These are phyloP conservation scores for Coccyzus lansbergi DNA, from an alignment of 2,797 vertebrate genomes.

Conservation along the genomic window DNA sequence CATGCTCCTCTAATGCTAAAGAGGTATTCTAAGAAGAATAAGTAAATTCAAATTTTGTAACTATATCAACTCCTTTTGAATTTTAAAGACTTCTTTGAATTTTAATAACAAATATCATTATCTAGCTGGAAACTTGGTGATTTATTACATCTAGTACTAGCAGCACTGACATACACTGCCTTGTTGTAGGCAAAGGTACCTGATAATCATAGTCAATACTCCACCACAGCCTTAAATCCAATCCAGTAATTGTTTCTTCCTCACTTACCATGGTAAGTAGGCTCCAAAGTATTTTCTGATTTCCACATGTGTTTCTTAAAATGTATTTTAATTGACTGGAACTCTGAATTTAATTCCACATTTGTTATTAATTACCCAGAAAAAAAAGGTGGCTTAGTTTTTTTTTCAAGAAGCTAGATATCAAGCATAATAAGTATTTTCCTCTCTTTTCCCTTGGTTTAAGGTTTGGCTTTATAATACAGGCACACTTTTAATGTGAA, in stretches of 20 bases:
- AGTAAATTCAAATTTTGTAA: neutral
- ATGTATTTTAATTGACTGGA: neutral
- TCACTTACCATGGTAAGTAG: neutral
- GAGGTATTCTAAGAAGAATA: neutral
- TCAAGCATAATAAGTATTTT: neutral
- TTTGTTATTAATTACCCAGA: neutral
- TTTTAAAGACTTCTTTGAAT: neutral
- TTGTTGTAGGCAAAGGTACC: neutral
- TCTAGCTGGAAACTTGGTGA: neutral
- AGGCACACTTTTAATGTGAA: neutral
- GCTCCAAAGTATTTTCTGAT: neutral
- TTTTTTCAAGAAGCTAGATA: neutral
- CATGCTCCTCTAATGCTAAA: neutral
- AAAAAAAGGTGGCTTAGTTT: accelerated
- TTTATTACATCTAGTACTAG: neutral
- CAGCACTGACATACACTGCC: neutral
- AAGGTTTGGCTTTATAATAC: neutral
- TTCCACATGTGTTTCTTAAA: neutral
- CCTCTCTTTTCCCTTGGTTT: neutral
- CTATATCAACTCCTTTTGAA: neutral
- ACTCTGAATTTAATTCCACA: neutral
- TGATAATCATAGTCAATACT: neutral
- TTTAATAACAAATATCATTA: neutral
- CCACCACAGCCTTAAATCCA: neutral
- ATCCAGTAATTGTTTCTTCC: neutral